phyloP scores from a whole-genome alignment of 2,888 invertebrate species.

The Lumbricus terrestris region DNA sequence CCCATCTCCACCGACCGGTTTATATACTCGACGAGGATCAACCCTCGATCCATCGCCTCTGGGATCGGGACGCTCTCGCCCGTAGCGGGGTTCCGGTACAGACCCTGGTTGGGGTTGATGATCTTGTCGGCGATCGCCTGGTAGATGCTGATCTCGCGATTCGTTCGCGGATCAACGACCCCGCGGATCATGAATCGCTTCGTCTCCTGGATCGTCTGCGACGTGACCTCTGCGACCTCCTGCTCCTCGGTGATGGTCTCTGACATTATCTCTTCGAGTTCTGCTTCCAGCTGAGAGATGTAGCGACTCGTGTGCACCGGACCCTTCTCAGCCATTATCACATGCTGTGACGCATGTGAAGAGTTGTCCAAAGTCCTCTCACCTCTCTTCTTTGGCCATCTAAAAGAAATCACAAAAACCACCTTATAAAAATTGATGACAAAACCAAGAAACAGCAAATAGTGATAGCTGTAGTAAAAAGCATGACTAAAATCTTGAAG shows the following conservation, averaged over 20 bases:
- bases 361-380: not conserved
- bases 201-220: constrained; percentile 44
- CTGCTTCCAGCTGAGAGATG: constrained; percentile 16
- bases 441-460: not conserved
- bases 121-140: constrained; percentile 52
- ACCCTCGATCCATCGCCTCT: constrained; percentile 54
- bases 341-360: constrained; percentile 14
- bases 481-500: not conserved
- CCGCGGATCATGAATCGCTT: constrained; percentile 49
- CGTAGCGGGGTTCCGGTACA: constrained; percentile 46
- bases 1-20: constrained; percentile 39
- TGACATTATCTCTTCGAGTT: constrained; percentile 21
- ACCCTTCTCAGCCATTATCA: constrained; percentile 32
- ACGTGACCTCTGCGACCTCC: constrained; percentile 28
- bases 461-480: not conserved
- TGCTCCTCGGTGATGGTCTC: constrained; percentile 20
- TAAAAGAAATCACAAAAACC: not conserved
- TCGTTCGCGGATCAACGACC: constrained; percentile 51
- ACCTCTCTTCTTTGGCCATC: not conserved
- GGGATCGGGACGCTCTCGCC: constrained; percentile 52
- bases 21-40: constrained; percentile 48
- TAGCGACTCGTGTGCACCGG: constrained; percentile 18
- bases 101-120: constrained; percentile 47
- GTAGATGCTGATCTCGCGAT: constrained; percentile 49
- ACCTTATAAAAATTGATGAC: not conserved